Conservation (phyloP, 1,140 invertebrate genomes). For the Drosophila sucinea region DNA sequence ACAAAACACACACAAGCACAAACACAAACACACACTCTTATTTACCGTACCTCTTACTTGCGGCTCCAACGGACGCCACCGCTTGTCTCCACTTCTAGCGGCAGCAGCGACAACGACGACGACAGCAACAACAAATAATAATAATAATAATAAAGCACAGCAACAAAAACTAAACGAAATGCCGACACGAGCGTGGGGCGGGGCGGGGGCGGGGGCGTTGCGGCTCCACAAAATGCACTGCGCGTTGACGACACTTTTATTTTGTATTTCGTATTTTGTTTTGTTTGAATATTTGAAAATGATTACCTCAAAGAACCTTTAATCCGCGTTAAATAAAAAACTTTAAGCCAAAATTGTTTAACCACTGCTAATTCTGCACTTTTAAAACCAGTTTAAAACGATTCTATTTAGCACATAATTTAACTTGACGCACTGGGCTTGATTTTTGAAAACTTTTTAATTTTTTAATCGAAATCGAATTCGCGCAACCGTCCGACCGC, state of each 20-base stretch:
- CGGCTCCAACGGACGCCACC: slow-evolving; percentile 44
- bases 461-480: neutral
- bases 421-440: neutral
- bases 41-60: slow-evolving; percentile 55
- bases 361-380: neutral
- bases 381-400: neutral
- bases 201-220: slow-evolving; percentile 19
- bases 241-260: slow-evolving; percentile 33
- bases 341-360: neutral
- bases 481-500: neutral
- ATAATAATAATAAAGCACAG: slow-evolving; percentile 13
- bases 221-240: slow-evolving; percentile 52
- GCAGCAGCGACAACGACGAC: slow-evolving; percentile 34
- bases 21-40: slow-evolving; percentile 17
- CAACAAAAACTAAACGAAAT: slow-evolving; percentile 19
- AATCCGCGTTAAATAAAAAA: neutral
- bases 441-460: neutral
- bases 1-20: slow-evolving; percentile 33
- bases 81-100: slow-evolving; percentile 1
- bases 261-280: slow-evolving; percentile 41
- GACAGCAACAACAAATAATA: slow-evolving; percentile 35
- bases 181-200: slow-evolving; percentile 16
- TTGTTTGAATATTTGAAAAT: slow-evolving; percentile 4
- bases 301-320: neutral
- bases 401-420: neutral